phyloP scores from a whole-genome alignment of 2,797 vertebrate species.

The Rhadinocentrus ornatus region DNA sequence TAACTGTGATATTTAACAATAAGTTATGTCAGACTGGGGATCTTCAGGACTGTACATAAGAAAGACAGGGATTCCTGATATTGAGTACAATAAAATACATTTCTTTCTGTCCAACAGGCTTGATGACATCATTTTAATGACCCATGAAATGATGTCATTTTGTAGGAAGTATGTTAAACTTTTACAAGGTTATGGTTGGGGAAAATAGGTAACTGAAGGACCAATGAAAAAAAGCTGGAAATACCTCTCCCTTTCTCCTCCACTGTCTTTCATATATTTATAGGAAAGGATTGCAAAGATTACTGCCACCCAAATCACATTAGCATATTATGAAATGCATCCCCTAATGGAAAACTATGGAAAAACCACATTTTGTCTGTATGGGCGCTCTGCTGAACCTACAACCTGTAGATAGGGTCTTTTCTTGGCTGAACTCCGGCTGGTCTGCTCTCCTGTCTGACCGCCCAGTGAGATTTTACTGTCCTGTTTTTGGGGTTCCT shows the following conservation, averaged over 20 bases:
- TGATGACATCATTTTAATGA: conserved; percentile 75
- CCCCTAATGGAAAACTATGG: conserved; percentile 28
- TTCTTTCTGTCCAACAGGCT: conserved; percentile 48
- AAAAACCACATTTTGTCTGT: conserved; percentile 49
- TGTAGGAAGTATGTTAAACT: conserved; percentile 64
- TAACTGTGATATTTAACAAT: conserved; percentile 14
- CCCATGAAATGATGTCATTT: conserved; percentile 74
- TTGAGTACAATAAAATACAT: conserved; percentile 43
- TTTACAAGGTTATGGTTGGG: conserved; percentile 57
- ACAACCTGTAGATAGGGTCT: conserved; percentile 42
- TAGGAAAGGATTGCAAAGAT: conserved; percentile 28
- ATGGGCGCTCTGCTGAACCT: conserved; percentile 29
- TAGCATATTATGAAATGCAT: conserved; percentile 43
- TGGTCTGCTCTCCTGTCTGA: conserved; percentile 54
- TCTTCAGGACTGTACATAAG: conserved; percentile 8
- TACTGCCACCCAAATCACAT: conserved; percentile 19
- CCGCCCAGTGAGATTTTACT: conserved; percentile 73
- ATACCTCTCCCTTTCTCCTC: conserved; percentile 32
- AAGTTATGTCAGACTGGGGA: conserved; percentile 13
- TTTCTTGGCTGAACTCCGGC: conserved; percentile 48
- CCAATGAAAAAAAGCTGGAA: conserved; percentile 39
- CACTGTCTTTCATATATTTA: conserved; percentile 43
- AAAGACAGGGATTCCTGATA: conserved; percentile 14
- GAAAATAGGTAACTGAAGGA: conserved; percentile 58
- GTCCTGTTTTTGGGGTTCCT: conserved; percentile 74